A percentile compares a stretch with the other conserved stretches of the same genome.
phyloP scores from a whole-genome alignment of 2,888 invertebrate species.

The Choristoneura rosaceana region DNA sequence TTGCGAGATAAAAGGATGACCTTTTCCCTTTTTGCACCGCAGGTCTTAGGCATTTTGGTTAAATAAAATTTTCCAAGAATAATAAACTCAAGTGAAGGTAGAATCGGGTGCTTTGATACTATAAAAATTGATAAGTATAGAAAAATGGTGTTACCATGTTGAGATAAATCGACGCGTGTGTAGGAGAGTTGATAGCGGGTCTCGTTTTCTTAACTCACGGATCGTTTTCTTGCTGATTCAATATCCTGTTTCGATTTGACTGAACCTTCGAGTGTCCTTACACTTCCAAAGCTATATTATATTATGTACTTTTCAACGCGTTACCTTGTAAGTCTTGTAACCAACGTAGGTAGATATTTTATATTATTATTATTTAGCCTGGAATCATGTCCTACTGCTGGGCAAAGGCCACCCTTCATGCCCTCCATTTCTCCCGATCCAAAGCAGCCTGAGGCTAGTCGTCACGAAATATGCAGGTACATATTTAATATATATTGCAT shows the following conservation, averaged over 20 bases:
- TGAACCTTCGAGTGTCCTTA: slow-evolving; percentile 49
- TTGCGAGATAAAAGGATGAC: slow-evolving; percentile 77
- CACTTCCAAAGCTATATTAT: background rate
- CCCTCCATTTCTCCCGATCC: too few relatives aligned
- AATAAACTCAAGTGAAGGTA: background rate
- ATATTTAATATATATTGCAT: too few relatives aligned
- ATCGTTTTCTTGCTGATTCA: slow-evolving; percentile 70
- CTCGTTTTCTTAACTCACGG: slow-evolving; percentile 67
- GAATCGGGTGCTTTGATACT: slow-evolving; percentile 1
- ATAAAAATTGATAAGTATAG: background rate
- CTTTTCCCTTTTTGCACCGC: slow-evolving; percentile 63
- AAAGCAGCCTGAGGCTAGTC: too few relatives aligned
- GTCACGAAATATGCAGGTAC: too few relatives aligned
- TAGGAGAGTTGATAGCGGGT: slow-evolving; percentile 62
- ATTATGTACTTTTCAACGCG: background rate
- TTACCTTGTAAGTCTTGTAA: background rate
- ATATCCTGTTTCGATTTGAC: slow-evolving; percentile 77
- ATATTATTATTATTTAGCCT: too few relatives aligned
- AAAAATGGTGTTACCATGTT: slow-evolving; percentile 4
- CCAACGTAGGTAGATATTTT: too few relatives aligned
- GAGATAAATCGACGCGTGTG: slow-evolving; percentile 50
- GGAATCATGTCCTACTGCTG: too few relatives aligned
- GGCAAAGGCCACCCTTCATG: too few relatives aligned
- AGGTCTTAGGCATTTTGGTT: slow-evolving; percentile 50
- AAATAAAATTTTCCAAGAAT: slow-evolving; percentile 9